Evolutionary conservation across 2,797 vertebrate species (phyloP).

Genomic region (Cynopterus sphinx): DNA sequence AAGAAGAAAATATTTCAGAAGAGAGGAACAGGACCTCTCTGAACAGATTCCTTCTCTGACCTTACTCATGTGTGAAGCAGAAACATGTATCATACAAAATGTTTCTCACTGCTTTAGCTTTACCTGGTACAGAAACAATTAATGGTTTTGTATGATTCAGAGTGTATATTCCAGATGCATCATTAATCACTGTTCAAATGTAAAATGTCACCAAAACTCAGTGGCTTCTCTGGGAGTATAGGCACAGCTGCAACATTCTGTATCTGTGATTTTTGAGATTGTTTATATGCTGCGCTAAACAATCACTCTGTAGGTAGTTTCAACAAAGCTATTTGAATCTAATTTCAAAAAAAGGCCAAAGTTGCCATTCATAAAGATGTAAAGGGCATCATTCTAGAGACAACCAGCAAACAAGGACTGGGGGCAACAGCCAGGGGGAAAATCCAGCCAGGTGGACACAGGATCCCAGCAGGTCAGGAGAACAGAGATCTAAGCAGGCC

Average conservation of each 20-base stretch:
- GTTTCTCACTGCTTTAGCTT: not conserved
- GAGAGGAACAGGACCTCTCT: not conserved
- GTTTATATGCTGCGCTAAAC: not conserved
- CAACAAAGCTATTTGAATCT: conserved; percentile 3
- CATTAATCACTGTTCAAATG: conserved; percentile 47
- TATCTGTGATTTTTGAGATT: not conserved
- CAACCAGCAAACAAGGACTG: not conserved
- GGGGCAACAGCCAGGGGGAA: not conserved
- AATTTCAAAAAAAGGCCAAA: not conserved
- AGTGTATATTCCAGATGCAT: not conserved
- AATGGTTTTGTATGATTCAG: not conserved
- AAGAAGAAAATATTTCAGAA: not conserved
- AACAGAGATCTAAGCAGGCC: not conserved
- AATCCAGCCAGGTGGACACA: not conserved
- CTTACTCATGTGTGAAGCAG: not conserved
- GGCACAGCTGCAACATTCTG: conserved; percentile 6
- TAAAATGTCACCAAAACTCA: conserved; percentile 49
- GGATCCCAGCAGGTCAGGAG: not conserved
- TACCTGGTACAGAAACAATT: not conserved
- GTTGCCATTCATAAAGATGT: not conserved
- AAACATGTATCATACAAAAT: not conserved
- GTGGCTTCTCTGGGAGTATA: not conserved
- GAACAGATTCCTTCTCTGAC: not conserved
- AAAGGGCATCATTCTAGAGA: not conserved
- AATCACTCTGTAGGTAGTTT: not conserved